These are phyloP conservation scores for Keiferia lycopersicella DNA, from an alignment of 2,888 invertebrate species.

Conservation along the genomic window DNA sequence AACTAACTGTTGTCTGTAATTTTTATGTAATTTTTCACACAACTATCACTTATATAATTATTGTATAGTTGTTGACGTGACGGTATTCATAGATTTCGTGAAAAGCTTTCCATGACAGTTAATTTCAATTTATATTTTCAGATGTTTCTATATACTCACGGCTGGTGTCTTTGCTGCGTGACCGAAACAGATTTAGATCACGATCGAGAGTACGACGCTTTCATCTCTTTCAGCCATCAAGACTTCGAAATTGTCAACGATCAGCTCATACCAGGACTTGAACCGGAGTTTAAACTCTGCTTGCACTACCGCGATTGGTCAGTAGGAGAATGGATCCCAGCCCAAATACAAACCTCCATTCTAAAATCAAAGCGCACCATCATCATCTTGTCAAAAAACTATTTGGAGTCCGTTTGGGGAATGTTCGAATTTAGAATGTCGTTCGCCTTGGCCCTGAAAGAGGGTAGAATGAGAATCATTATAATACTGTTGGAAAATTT, in stretches of 20 bases:
- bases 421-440: constrained; percentile 84
- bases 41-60: too few species aligned
- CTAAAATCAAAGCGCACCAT: constrained; percentile 80
- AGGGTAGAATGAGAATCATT: constrained; percentile 85
- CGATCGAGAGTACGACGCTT: constrained; percentile 84
- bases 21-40: too few species aligned
- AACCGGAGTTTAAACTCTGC: constrained; percentile 79
- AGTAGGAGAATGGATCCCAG: constrained; percentile 87
- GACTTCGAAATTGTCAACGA: constrained; percentile 87
- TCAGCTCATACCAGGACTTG: constrained; percentile 83
- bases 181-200: constrained; percentile 37
- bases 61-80: too few species aligned
- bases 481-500: constrained; percentile 84
- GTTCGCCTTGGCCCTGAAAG: constrained; percentile 55
- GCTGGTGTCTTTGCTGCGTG: constrained; percentile 33
- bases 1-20: too few species aligned
- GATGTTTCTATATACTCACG: too few species aligned
- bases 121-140: too few species aligned
- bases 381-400: constrained; percentile 41
- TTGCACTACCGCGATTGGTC: constrained; percentile 73
- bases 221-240: constrained; percentile 89
- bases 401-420: constrained; percentile 77
- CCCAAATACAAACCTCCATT: constrained; percentile 85
- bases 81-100: too few species aligned
- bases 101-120: too few species aligned